Evolutionary conservation across 2,888 invertebrate genomes (phyloP).

Genomic region (Trimorus sp.): DNA sequence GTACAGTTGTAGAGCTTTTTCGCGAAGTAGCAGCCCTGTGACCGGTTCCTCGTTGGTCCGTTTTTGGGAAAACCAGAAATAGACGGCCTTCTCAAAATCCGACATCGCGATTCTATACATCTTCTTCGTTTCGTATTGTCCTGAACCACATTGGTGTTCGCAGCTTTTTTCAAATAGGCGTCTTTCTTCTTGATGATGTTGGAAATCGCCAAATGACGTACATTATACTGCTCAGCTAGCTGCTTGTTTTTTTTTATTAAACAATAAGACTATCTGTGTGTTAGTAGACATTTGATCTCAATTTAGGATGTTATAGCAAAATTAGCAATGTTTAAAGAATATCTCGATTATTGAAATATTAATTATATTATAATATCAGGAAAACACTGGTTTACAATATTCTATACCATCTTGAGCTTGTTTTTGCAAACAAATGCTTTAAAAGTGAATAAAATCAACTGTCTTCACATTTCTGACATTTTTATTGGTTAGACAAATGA

Average conservation of each 20-base stretch:
- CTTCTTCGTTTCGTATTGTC: slow-evolving; percentile 2
- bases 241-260: slow-evolving; percentile 21
- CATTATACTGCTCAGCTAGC: not conserved
- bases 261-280: too few species aligned
- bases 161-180: not conserved
- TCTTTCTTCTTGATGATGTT: not conserved
- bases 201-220: not conserved
- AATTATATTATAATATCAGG: too few species aligned
- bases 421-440: too few species aligned
- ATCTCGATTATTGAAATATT: too few species aligned
- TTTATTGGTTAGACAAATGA: too few species aligned
- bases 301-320: too few species aligned
- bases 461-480: too few species aligned
- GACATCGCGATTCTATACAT: not conserved
- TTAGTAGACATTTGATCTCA: too few species aligned
- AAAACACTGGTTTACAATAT: too few species aligned
- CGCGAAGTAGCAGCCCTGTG: slow-evolving; percentile 7
- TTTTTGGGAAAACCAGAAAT: slow-evolving; percentile 30
- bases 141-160: not conserved
- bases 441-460: too few species aligned
- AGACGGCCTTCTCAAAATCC: slow-evolving; percentile 12
- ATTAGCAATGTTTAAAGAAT: too few species aligned
- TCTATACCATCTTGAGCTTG: too few species aligned
- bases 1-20: slow-evolving; percentile 9
- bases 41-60: not conserved